Evolutionary conservation across 2,888 invertebrate genomes (phyloP).

Genomic region (Chymomyza procnemis): DNA sequence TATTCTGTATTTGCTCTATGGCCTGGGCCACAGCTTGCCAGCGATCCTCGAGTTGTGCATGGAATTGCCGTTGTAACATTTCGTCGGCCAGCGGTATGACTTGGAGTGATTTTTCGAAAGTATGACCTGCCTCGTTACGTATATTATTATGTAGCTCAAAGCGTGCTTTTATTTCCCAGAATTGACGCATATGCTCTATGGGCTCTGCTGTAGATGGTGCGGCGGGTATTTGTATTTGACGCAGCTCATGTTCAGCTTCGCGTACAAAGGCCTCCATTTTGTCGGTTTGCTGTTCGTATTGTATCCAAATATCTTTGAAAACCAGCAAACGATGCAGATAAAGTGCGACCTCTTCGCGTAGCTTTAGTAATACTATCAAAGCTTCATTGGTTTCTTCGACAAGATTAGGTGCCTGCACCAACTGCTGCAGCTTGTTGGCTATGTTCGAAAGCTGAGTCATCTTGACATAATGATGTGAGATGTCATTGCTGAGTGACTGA

Average conservation of each 20-base stretch:
- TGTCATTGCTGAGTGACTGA: conserved; percentile 88
- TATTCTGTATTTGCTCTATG: conserved; percentile 84
- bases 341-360: conserved; percentile 87
- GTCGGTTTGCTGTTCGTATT: conserved; percentile 86
- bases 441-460: conserved; percentile 86
- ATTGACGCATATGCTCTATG: conserved; percentile 87
- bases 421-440: conserved; percentile 85
- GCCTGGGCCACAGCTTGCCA: conserved; percentile 84
- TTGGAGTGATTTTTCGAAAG: conserved; percentile 87
- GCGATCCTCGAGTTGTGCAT: conserved; percentile 87
- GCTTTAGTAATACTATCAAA: conserved; percentile 84
- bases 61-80: conserved; percentile 88
- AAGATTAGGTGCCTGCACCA: conserved; percentile 86
- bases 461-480: conserved; percentile 89
- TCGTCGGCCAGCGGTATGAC: conserved; percentile 91
- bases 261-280: conserved; percentile 88
- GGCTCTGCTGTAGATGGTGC: conserved; percentile 82
- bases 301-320: conserved; percentile 88
- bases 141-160: conserved; percentile 90
- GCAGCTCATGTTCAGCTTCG: conserved; percentile 85
- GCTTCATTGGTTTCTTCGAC: conserved; percentile 87
- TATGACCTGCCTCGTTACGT: conserved; percentile 85
- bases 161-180: conserved; percentile 93
- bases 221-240: conserved; percentile 81
- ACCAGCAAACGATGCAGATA: conserved; percentile 85